Evolutionary conservation across 2,888 invertebrate species (phyloP), one percentile per base, ranked within the genome.

Genomic region (Pherbina coryleti): DNA sequence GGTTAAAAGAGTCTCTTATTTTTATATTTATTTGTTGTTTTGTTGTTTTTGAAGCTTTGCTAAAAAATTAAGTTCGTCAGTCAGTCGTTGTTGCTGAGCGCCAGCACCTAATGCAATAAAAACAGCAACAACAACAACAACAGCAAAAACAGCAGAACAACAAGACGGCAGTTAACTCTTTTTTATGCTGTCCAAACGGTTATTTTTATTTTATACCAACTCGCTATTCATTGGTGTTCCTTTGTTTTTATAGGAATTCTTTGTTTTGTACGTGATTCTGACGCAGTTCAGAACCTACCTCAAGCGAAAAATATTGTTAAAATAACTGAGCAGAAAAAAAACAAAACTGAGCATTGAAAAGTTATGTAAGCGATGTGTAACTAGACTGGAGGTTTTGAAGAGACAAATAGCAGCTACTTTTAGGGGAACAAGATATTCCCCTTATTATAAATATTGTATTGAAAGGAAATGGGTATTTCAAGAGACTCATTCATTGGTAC

Each of bases 181-280:
- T 44, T 44, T 44, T 44, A 44, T 44, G 44, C 11, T 44, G 44
- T 44, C 44, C 44, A 11, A 44, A 44, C 44, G 44, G 44, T 44
- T 44, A 44, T 37, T 55, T 37, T 25, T n/a, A 2, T 34, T 44
- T 22, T 7, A 55, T 22, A 11, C 55, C 55, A 55, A n/a, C 57
- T 60, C 9, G 22, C 57, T 22, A 22, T 60, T 34, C n/a, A 5
- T 64, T 19, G 31, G 0, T 64, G n/a, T 64, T n/a, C 34, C 34
- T 31, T 9, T 31, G 57, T 31, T 17, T 34, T 31, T 5, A 14
- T 19, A 31, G 64, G 34, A 64, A 64, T 64, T 64, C 64, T 31
- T 66, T 11, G 19, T 11, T 14, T 66, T 8, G 34, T 67, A 67
- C 67, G 67, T 67, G 67, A 67, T 19, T 17, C 44, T 67, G 8